Evolutionary conservation across 92 coral and sea anemone species (phyloP), one percentile per base, ranked within the genome.

Genomic region (Siderastrea radians): DNA sequence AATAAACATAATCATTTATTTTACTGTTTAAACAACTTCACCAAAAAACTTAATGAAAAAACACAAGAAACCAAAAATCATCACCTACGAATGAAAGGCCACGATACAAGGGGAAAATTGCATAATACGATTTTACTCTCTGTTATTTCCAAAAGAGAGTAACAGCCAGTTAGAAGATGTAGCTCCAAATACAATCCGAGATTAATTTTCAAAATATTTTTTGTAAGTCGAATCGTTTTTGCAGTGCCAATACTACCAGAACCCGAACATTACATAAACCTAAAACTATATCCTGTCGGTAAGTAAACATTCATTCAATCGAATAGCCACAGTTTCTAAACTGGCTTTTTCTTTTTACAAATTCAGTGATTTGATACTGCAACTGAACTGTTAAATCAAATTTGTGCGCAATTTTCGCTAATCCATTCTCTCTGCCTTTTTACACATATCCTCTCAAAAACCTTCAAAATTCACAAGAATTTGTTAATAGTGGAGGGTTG

Each of bases 21-120:
- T 82, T 82, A 72, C 68, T 82, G 58, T 46, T 7, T 49, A 82
- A 82, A 82, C 86, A 82, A 57, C 49, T 15, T 13, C 47, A 57
- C 59, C 2, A 10, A 38, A 55, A 71, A 58, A 71, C 49, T 49
- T 70, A 57, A 69, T 54, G 69, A 70, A 51, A 69, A 82, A 70
- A 69, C 3, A 10, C 5, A 55, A 19, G 10, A 77, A 54, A 54
- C 15, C 16, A 16, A 54, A 54, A 2, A 55, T 38, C 38, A 69
- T 58, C 68, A 82, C 12, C 61, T 14, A 11, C 67, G 11, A 15
- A 8, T 14, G 12, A 51, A 70, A 45, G 58, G 45, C 6, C 68
- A 7, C 16, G 17, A 82, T 48, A 6, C 38, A 1, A 50, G 11
- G 6, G 74, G 10, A 51, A 72, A 12, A 14, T 8, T 14, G 4